Conservation (phyloP, 2,888 invertebrate genomes). For the Eilema caniola region DNA sequence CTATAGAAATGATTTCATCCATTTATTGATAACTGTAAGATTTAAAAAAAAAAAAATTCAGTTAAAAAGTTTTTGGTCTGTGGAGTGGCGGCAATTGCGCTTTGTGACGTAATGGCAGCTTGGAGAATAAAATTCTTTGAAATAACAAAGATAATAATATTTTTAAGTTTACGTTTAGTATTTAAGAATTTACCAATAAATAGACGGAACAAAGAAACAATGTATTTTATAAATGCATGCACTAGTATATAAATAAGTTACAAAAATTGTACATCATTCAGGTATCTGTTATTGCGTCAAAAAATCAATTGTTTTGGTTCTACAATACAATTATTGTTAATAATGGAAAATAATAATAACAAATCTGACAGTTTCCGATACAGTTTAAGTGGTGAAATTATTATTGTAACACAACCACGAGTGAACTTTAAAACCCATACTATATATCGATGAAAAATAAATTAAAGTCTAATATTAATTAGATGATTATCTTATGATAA, state of each 20-base stretch:
- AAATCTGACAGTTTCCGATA: conserved; percentile 45
- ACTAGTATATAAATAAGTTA: conserved; percentile 56
- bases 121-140: background rate
- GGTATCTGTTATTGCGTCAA: conserved; percentile 72
- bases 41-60: background rate
- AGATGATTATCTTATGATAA: conserved; percentile 44
- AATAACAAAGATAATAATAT: background rate
- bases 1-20: conserved; percentile 37
- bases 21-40: conserved; percentile 27
- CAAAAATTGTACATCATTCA: conserved; percentile 76
- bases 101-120: conserved; percentile 12
- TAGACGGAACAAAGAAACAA: conserved; percentile 36
- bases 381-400: conserved; percentile 45
- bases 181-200: conserved; percentile 28
- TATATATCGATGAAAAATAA: conserved; percentile 39
- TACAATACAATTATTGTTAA: conserved; percentile 47
- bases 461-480: conserved; percentile 48
- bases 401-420: conserved; percentile 77
- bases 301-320: conserved; percentile 63
- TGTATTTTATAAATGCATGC: conserved; percentile 46
- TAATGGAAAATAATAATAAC: conserved; percentile 34
- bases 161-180: background rate
- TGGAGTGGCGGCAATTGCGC: background rate
- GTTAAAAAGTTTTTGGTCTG: background rate
- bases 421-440: conserved; percentile 68